Evolutionary conservation across 2,797 vertebrate genomes (phyloP), one percentile per base, ranked within the genome.

Genomic region (Xenentodon cancila): DNA sequence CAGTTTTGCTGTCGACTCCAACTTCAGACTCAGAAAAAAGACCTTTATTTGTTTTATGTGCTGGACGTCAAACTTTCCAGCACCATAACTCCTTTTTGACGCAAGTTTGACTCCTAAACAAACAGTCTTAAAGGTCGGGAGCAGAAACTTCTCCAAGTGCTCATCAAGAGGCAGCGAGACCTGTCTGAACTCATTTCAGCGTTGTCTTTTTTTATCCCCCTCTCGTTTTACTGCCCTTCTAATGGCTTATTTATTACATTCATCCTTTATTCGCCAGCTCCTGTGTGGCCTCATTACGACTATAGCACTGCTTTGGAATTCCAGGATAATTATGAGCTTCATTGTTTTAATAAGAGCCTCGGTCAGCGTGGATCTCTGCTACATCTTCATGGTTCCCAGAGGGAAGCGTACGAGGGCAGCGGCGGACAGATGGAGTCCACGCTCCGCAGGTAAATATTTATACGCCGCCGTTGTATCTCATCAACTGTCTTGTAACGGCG

Each of bases 221-320:
- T 49, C 70, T 81, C 81, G 73, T 88, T 91, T 92, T 90, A 92
- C 89, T 84, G 89, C 91, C 84, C 89, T 80, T 90, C 92, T 92
- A 92, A 93, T 92, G 91, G 88, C 92, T 93, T 93, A 93, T 93
- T 94, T 93, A 93, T 93, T 89, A 92, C 89, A 83, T 93, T 88
- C 92, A 93, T 93, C 89, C 92, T 92, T 93, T 91, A 92, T 92
- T 78, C 78, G 80, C 71, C 82, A 62, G 89, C 85, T 94, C 93
- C 93, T 91, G 91, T 93, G 93, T 92, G 93, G 93, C 91, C 93
- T 93, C 91, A 93, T 94, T 94, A 94, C 80, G 77, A 82, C 84
- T 82, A 49, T 46, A 84, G 86, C 84, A 68, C 90, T 90, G 91
- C 91, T 90, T 84, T 91, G 89, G 89, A 90, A 91, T 89, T 92